These are phyloP conservation scores for Unio delphinus DNA, from an alignment of 2,888 invertebrate species.

Conservation along the genomic window DNA sequence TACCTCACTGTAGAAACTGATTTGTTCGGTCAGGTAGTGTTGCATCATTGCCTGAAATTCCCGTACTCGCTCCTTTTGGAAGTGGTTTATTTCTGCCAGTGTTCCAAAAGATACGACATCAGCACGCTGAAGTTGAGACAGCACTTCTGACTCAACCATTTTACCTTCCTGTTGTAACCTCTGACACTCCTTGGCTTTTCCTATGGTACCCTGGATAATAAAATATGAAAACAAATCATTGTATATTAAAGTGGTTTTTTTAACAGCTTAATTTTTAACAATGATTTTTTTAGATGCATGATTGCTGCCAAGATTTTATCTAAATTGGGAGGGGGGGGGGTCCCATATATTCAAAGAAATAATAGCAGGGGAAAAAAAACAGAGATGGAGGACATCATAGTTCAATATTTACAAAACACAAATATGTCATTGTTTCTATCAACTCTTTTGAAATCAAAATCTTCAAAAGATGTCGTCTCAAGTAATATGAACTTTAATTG, in stretches of 20 bases:
- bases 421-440: too few relatives aligned
- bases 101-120: slow-evolving; percentile 94
- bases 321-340: too few relatives aligned
- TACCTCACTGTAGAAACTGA: slow-evolving; percentile 89
- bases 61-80: slow-evolving; percentile 87
- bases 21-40: slow-evolving; percentile 88
- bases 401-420: too few relatives aligned
- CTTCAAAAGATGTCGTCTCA: too few relatives aligned
- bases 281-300: too few relatives aligned
- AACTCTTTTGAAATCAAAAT: too few relatives aligned
- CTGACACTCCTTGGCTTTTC: slow-evolving; percentile 91
- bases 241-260: neutral
- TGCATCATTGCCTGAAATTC: slow-evolving; percentile 91
- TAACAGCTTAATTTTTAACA: too few relatives aligned
- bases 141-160: slow-evolving; percentile 85
- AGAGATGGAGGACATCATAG: too few relatives aligned
- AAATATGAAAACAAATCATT: neutral
- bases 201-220: slow-evolving; percentile 77
- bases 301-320: too few relatives aligned
- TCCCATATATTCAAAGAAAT: too few relatives aligned
- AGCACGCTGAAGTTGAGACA: slow-evolving; percentile 86
- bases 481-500: too few relatives aligned
- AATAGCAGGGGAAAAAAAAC: too few relatives aligned
- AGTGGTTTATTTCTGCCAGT: slow-evolving; percentile 94
- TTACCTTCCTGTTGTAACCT: slow-evolving; percentile 85